A percentile compares a stretch with the other conserved stretches of the same genome.
Evolutionary conservation across 2,113 vertebrate genomes (phyloP).

Genomic region (Rutilus rutilus): DNA sequence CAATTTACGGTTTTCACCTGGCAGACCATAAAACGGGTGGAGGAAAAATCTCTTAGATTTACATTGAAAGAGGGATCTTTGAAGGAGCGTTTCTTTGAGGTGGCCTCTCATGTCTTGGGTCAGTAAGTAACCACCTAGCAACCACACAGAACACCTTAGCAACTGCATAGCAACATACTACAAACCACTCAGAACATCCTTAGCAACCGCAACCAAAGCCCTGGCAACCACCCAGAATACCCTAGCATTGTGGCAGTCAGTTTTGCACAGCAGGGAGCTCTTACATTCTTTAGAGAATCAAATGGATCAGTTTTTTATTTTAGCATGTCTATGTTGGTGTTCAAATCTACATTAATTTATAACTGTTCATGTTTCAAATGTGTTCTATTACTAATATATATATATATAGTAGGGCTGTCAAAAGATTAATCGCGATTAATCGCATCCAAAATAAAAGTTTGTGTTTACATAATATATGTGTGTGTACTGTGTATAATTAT

Average conservation of each 20-base stretch:
- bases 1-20: not conserved
- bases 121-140: slow-evolving; percentile 15
- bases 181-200: slow-evolving; percentile 13
- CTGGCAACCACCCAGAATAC: slow-evolving; percentile 30
- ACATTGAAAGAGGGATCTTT: not conserved
- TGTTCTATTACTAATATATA: no score
- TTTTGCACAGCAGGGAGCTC: not conserved
- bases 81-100: not conserved
- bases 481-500: no score
- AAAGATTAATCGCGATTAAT: no score
- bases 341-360: no score
- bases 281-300: not conserved
- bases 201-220: slow-evolving; percentile 5
- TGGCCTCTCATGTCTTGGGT: slow-evolving; percentile 12
- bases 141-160: slow-evolving; percentile 26
- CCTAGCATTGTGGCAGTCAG: not conserved
- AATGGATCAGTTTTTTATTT: not conserved
- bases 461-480: no score
- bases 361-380: no score
- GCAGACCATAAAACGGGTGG: not conserved
- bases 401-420: no score
- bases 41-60: not conserved
- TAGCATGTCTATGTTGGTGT: not conserved
- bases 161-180: slow-evolving; percentile 22
- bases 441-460: no score